These are phyloP conservation scores for Pterobdella sp. DNA, from an alignment of 2,888 invertebrate species.

Conservation along the genomic window DNA sequence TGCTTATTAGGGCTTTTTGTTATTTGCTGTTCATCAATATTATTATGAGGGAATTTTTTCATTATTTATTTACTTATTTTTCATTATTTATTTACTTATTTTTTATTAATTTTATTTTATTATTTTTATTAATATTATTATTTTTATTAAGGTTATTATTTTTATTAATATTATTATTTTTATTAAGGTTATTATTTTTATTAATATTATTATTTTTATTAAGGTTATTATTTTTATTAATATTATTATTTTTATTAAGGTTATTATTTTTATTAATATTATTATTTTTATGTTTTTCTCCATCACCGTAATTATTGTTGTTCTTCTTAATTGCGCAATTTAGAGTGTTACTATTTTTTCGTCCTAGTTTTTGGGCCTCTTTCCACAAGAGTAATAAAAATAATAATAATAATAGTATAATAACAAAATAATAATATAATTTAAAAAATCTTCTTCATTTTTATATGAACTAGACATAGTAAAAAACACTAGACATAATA, in stretches of 20 bases:
- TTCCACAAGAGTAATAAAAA: no score
- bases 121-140: neutral
- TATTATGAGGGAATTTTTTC: neutral
- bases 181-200: neutral
- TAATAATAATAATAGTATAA: no score
- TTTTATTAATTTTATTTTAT: neutral
- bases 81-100: neutral
- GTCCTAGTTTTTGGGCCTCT: no score
- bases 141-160: neutral
- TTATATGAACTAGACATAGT: no score
- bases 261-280: neutral
- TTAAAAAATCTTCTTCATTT: no score
- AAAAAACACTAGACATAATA: no score
- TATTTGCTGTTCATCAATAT: constrained; percentile 3
- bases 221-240: neutral
- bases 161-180: neutral
- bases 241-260: neutral
- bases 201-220: neutral
- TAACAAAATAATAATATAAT: no score
- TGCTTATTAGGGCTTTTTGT: neutral
- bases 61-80: neutral
- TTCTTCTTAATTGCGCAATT: neutral
- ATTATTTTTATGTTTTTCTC: neutral
- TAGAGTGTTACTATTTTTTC: no score
- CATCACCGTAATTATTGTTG: neutral